Percentiles rank a stretch among this genome's conserved stretches.
phyloP scores from a whole-genome alignment of 2,888 invertebrate species.

The Ophion ventricosus region DNA sequence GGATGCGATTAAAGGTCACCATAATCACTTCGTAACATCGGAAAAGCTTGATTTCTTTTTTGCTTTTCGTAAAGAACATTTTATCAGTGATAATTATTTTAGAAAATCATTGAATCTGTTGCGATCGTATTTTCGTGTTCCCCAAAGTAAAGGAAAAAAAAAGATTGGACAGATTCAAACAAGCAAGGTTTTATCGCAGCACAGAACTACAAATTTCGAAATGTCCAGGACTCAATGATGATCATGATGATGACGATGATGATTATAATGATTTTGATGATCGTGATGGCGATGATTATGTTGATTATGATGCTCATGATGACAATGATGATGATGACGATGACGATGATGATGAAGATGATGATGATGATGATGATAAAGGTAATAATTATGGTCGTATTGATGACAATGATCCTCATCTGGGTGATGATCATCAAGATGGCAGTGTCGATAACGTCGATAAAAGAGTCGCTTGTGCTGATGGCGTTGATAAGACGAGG shows the following conservation, averaged over 20 bases:
- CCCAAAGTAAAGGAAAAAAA: background rate
- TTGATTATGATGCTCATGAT: constrained; percentile 64
- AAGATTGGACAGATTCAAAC: constrained; percentile 10
- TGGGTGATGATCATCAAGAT: constrained; percentile 56
- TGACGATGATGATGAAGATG: constrained; percentile 64
- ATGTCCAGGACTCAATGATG: constrained; percentile 69
- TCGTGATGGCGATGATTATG: background rate
- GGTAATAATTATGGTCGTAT: constrained; percentile 54
- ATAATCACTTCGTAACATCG: background rate
- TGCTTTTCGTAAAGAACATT: constrained; percentile 7
- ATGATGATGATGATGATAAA: constrained; percentile 62
- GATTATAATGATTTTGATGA: background rate
- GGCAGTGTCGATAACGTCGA: constrained; percentile 27
- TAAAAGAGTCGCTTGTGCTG: background rate
- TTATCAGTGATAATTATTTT: constrained; percentile 24
- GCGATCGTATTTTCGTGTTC: constrained; percentile 11
- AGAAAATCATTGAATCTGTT: constrained; percentile 9
- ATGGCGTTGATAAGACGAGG: constrained; percentile 13
- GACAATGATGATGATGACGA: constrained; percentile 57
- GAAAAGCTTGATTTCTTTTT: background rate
- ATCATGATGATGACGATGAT: background rate
- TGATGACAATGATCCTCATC: constrained; percentile 68
- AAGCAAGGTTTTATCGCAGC: constrained; percentile 18
- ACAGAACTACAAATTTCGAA: constrained; percentile 65
- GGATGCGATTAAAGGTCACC: background rate